Conservation (phyloP, 1,140 invertebrate species). For the Chironomus tepperi region DNA sequence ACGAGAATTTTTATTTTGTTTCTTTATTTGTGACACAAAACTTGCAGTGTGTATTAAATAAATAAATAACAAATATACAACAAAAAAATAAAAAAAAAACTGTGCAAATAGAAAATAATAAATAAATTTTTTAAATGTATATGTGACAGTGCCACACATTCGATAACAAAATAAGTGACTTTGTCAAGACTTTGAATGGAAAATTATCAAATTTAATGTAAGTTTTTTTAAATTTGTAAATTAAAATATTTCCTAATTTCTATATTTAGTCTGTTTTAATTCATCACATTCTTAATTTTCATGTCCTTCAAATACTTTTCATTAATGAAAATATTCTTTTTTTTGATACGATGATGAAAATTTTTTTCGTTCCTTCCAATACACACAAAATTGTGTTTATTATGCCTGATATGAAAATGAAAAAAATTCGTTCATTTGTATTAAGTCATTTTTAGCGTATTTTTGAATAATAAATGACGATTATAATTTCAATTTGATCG, state of each 20-base stretch:
- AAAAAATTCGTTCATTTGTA: background rate
- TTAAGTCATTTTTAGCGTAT: background rate
- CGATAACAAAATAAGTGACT: background rate
- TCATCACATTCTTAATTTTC: background rate
- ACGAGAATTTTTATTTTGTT: background rate
- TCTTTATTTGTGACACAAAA: background rate
- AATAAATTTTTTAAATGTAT: background rate
- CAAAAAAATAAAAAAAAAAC: background rate
- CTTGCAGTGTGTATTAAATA: background rate
- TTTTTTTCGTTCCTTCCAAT: background rate
- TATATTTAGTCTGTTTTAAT: background rate
- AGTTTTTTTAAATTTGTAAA: background rate
- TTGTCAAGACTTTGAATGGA: background rate
- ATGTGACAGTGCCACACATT: background rate
- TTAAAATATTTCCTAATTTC: background rate
- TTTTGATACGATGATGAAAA: background rate
- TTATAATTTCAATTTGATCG: too few species aligned
- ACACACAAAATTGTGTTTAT: background rate
- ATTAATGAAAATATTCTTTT: background rate
- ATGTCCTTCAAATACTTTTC: background rate
- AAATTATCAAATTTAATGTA: constrained; percentile 5
- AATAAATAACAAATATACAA: background rate
- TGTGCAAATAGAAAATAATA: constrained; percentile 19
- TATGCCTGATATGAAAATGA: background rate
- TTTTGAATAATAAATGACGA: too few species aligned